A percentile compares a stretch with the other conserved stretches of the same genome.
Evolutionary conservation across 2,113 vertebrate genomes (phyloP).

Genomic region (Dromas ardeola): DNA sequence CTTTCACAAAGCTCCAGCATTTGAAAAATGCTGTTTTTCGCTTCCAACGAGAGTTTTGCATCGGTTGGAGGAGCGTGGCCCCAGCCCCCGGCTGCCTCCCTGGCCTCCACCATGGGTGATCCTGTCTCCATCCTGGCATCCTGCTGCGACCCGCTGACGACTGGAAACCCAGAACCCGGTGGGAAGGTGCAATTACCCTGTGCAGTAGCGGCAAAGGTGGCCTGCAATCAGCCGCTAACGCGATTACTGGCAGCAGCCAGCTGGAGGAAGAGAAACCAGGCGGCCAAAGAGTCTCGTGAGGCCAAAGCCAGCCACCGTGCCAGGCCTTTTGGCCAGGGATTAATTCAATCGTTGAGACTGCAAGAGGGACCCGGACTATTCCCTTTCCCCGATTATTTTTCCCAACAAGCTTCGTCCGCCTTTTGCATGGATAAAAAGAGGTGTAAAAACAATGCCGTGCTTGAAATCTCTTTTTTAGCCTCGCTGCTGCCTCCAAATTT

Average conservation of each 20-base stretch:
- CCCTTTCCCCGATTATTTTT: not conserved
- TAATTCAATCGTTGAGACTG: not conserved
- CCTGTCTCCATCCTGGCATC: not conserved
- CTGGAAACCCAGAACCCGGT: not conserved
- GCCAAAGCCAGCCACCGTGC: not conserved
- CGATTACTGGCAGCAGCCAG: not conserved
- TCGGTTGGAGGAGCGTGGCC: fast-evolving
- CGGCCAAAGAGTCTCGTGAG: not conserved
- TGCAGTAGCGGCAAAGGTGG: not conserved
- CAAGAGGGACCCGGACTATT: not conserved
- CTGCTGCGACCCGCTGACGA: fast-evolving
- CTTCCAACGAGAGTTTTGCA: not conserved
- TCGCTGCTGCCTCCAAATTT: fast-evolving
- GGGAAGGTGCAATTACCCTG: not conserved
- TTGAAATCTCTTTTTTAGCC: not conserved
- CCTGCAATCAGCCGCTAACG: not conserved
- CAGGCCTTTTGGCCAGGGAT: not conserved
- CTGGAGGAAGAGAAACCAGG: not conserved
- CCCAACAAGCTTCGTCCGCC: fast-evolving
- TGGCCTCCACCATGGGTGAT: not conserved
- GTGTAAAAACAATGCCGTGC: fast-evolving
- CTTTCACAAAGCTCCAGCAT: not conserved
- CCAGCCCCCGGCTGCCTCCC: not conserved
- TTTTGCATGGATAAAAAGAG: not conserved
- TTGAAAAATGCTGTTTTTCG: not conserved